phyloP scores from a whole-genome alignment of 2,888 invertebrate species.

The Cerceris rybyensis region DNA sequence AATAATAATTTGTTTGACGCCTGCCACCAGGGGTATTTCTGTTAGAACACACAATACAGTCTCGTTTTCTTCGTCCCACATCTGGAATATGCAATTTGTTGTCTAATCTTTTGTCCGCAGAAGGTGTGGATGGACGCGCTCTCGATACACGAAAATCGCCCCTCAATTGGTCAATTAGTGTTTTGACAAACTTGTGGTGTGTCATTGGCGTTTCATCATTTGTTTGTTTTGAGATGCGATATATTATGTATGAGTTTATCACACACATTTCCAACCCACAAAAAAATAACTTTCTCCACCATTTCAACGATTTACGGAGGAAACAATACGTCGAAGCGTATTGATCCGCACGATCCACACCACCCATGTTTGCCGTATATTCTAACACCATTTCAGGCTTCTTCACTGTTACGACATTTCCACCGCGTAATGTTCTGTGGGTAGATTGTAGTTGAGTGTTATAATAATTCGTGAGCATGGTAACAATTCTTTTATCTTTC shows the following conservation, averaged over 20 bases:
- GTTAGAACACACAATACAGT: background rate
- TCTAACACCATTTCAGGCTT: too few relatives aligned
- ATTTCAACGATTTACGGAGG: slow-evolving; percentile 59
- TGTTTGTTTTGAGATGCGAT: slow-evolving; percentile 37
- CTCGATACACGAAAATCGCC: slow-evolving; percentile 37
- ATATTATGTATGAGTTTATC: slow-evolving; percentile 60
- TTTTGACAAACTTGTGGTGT: slow-evolving; percentile 50
- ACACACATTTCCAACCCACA: slow-evolving; percentile 60
- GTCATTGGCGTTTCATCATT: slow-evolving; percentile 48
- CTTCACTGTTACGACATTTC: too few relatives aligned
- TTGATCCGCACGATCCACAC: background rate
- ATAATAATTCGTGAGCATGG: too few relatives aligned
- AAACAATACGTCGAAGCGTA: slow-evolving; percentile 56
- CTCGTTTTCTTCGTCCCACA: background rate
- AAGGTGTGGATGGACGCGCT: slow-evolving; percentile 4
- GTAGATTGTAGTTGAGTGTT: too few relatives aligned
- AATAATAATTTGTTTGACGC: background rate
- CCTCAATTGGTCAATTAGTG: slow-evolving; percentile 47
- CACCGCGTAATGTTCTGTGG: too few relatives aligned
- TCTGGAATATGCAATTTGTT: background rate
- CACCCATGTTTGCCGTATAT: background rate
- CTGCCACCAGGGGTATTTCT: background rate
- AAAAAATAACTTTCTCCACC: slow-evolving; percentile 67
- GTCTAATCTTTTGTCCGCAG: background rate
- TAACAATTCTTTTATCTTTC: too few relatives aligned